Conservation (phyloP, 2,888 invertebrate genomes). For the Venusia cambrica region DNA sequence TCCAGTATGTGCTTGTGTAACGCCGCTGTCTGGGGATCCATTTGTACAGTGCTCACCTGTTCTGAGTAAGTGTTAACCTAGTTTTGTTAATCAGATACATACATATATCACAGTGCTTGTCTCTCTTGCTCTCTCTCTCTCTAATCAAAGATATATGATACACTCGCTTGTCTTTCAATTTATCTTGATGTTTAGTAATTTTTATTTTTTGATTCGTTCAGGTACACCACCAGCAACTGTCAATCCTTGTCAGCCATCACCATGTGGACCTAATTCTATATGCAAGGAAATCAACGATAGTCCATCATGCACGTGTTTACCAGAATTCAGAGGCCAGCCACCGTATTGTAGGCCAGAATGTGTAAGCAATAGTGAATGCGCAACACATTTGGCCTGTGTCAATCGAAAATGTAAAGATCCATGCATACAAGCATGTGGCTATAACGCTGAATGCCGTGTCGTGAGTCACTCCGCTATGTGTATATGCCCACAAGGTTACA, state of each 20-base stretch:
- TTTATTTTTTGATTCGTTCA: constrained; percentile 24
- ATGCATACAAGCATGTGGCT: constrained; percentile 86
- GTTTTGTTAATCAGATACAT: too few species aligned
- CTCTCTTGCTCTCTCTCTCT: too few species aligned
- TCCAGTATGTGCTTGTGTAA: constrained; percentile 87
- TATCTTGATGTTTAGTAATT: not conserved
- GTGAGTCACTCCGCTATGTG: constrained; percentile 91
- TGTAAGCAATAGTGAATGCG: constrained; percentile 88
- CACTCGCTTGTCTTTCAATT: not conserved
- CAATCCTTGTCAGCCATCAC: constrained; percentile 88
- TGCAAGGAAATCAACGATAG: constrained; percentile 85
- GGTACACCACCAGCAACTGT: constrained; percentile 49
- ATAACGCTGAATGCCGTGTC: constrained; percentile 86
- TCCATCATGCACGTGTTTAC: constrained; percentile 88
- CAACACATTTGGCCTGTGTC: constrained; percentile 85
- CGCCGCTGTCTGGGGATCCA: constrained; percentile 84
- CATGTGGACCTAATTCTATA: constrained; percentile 89
- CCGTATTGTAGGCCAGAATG: constrained; percentile 91
- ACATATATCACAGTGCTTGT: too few species aligned
- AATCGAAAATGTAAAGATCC: constrained; percentile 88
- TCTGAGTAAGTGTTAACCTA: constrained; percentile 46
- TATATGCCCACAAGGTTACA: constrained; percentile 83
- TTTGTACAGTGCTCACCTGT: constrained; percentile 75
- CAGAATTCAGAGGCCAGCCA: constrained; percentile 85
- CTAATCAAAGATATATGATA: too few species aligned